Percentiles rank a stretch among this genome's conserved stretches.
Evolutionary conservation across 2,888 invertebrate genomes (phyloP).

Genomic region (Erebia ligea): DNA sequence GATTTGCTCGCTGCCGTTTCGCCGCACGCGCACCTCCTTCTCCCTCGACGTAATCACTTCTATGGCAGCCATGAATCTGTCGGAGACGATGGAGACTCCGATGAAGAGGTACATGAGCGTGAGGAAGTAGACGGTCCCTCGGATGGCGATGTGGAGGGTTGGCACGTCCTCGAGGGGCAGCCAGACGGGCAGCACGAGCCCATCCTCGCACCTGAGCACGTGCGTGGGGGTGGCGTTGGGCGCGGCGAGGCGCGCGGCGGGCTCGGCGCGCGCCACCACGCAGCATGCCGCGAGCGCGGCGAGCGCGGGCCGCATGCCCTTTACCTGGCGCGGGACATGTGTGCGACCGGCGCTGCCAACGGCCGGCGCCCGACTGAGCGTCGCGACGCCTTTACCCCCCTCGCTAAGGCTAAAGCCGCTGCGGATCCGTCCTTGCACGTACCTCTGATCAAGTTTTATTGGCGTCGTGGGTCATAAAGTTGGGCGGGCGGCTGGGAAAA

Average conservation of each 20-base stretch:
- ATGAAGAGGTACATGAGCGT: slow-evolving; percentile 97
- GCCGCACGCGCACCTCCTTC: slow-evolving; percentile 95
- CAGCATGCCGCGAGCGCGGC: slow-evolving; percentile 78
- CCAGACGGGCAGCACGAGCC: slow-evolving; percentile 95
- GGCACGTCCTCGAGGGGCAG: slow-evolving; percentile 90
- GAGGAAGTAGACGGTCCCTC: slow-evolving; percentile 96
- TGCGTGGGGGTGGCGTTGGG: slow-evolving; percentile 68
- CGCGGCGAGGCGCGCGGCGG: slow-evolving; percentile 65
- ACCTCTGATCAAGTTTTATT: slow-evolving; percentile 68
- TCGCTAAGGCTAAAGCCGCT: slow-evolving; percentile 45
- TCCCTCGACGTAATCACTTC: slow-evolving; percentile 99
- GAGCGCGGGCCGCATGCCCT: slow-evolving; percentile 80
- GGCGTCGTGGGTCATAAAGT: slow-evolving; percentile 62
- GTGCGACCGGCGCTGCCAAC: slow-evolving; percentile 76
- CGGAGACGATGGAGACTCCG: slow-evolving; percentile 99
- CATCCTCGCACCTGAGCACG: slow-evolving; percentile 88
- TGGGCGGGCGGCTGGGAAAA: slow-evolving; percentile 52
- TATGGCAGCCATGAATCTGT: slow-evolving; percentile 99
- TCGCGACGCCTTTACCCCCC: slow-evolving; percentile 48
- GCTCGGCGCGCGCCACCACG: slow-evolving; percentile 74
- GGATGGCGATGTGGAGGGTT: slow-evolving; percentile 89
- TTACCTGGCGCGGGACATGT: slow-evolving; percentile 65
- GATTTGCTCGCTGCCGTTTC: slow-evolving; percentile 94
- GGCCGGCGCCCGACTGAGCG: slow-evolving; percentile 80
- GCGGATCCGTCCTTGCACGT: slow-evolving; percentile 43